Evolutionary conservation across 2,888 invertebrate genomes (phyloP), one percentile per base, ranked within the genome.

Genomic region (Pristionchus mayeri): DNA sequence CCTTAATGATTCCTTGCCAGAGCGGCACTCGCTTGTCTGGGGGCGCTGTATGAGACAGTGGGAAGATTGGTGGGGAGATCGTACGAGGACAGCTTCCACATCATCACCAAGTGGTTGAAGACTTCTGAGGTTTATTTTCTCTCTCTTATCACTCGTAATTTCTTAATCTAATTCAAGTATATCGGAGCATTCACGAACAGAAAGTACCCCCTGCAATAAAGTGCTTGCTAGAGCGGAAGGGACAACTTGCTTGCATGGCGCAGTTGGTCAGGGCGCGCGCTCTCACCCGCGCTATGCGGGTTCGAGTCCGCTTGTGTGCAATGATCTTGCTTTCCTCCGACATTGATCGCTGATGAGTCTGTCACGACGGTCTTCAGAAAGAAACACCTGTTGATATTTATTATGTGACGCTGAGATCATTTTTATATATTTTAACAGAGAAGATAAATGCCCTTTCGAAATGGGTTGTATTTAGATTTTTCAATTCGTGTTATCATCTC

Each of bases 1-100:
- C 44, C 13, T 63, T 16, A 2, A 50, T 21, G 34, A n/a, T 60
- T 54, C 24, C 40, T 71, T 90, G 92, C 84, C 93, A 98, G 98
- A 90, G 97, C 98, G 91, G 98, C 98, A 24, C 96, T 98, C 91
- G 96, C 97, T 90, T 97, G 98, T 88, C 92, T 94, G 57, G 98
- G 98, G 52, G 96, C 96, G 87, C 97, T 99, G 97, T 99, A 98
- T 94, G 97, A 98, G 93, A 97, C 96, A 93, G 95, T 99, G 30
- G 98, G 99, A 0, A 95, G 99, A 88, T 98, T 99, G 97, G 98
- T 98, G 96, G 99, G 98, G 0, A 95, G 98, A 87, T 97, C 98
- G 0, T 99, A 98, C 93, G 98, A 99, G 93, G 99, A 99, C 93
- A 98, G 98, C 0, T 96, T 98, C 48, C 96, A 96, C 90, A 96